Base-by-base conservation (phyloP, 1,140 invertebrate species). In the Uloborus diversus region DNA sequence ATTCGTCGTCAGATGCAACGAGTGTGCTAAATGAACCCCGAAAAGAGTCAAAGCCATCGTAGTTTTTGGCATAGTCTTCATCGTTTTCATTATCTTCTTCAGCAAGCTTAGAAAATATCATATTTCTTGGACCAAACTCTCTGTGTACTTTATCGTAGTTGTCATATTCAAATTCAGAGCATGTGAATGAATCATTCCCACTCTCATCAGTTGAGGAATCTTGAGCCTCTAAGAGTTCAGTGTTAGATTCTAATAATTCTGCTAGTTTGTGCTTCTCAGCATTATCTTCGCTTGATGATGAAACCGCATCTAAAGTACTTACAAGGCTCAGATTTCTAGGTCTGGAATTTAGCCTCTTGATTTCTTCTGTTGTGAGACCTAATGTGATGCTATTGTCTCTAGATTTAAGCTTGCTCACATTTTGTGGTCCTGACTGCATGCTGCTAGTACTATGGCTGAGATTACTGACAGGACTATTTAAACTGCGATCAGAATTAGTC, bases 131-230 rank as follows among this genome's bases (percentile, higher is more conserved):
- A 57, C 87, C 85, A 82, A 88, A 88, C 73, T 89, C 90, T 66
- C 89, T 88, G 35, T 85, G 85, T n/a, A 84, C 84, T 65, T 89
- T 92, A 25, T 94, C 87, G 81, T 93, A 94, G 84, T 95, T 94
- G 84, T 98, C 96, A 85, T 97, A 97, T 86, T 99, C 96, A 85
- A 98, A 98, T 88, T 99, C 96, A 0, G 96, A 98, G 87, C 96
- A 98, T 0, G 96, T 98, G 88, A 98, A 99, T 80, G 96, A 97
- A 85, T 99, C 96, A 87, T 98, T 97, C 3, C 94, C 95, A 85
- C 94, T 96, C 85, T 97, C 96, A 84, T 97, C 95, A 5, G 95
- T 96, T 1, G 94, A 95, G 3, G 94, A 95, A 71, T 89, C 87
- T 57, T 80, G 82, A 30, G 83, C 83, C 79, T 85, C 85, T 23